Evolutionary conservation across 1,140 invertebrate genomes (phyloP).

Genomic region (Globodera rostochiensis): DNA sequence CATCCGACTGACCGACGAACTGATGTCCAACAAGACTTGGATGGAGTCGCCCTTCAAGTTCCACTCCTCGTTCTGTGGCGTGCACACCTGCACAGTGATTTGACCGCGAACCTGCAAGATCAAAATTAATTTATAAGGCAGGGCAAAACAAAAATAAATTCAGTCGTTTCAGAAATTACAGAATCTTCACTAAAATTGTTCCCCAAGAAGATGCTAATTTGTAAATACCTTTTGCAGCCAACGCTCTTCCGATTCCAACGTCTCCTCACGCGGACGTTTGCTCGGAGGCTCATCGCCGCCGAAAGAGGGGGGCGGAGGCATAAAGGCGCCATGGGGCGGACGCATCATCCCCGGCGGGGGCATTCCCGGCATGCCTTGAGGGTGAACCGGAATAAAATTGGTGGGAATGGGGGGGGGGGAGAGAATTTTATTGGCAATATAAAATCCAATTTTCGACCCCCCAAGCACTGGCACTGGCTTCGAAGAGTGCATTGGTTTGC

Average conservation of each 20-base stretch:
- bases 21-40: constrained; percentile 77
- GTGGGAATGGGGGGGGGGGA: neutral
- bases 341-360: constrained; percentile 33
- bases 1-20: constrained; percentile 71
- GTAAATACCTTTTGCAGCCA: constrained; percentile 75
- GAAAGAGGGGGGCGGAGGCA: constrained; percentile 15
- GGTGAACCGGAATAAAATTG: neutral
- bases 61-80: constrained; percentile 77
- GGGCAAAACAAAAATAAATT: neutral
- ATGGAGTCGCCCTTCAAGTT: constrained; percentile 89
- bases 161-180: neutral
- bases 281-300: constrained; percentile 77
- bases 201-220: too few relatives aligned
- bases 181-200: neutral
- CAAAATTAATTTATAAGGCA: too few relatives aligned
- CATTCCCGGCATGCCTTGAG: constrained; percentile 27
- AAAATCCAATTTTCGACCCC: too few relatives aligned
- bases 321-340: neutral
- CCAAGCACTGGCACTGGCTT: neutral
- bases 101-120: constrained; percentile 64
- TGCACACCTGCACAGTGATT: constrained; percentile 39
- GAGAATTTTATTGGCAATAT: neutral
- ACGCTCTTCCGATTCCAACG: constrained; percentile 82
- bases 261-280: constrained; percentile 88
- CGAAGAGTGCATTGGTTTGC: neutral